Percentiles rank a stretch among this genome's conserved stretches.
Conservation (phyloP, 2,113 vertebrate genomes). For the Channa maculata region DNA sequence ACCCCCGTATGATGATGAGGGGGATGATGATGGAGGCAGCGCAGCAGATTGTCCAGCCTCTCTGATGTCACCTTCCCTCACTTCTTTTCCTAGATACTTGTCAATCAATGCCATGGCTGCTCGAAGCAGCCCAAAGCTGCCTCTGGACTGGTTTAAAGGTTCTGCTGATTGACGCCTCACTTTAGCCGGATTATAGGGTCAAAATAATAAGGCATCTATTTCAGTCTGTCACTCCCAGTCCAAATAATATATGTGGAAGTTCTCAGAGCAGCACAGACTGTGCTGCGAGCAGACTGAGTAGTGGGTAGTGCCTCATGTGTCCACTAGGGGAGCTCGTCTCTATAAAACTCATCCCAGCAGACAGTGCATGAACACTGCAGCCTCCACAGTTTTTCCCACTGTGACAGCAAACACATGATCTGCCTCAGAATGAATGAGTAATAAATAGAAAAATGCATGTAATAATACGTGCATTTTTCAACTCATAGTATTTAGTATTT, state of each 20-base stretch:
- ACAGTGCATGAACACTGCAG: not conserved
- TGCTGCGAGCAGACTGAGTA: constrained; percentile 1
- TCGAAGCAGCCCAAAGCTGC: constrained; percentile 7
- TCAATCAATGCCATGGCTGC: constrained; percentile 20
- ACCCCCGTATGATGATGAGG: not conserved
- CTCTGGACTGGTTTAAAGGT: constrained; percentile 34
- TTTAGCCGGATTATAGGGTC: constrained; percentile 56
- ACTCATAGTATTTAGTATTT: not conserved
- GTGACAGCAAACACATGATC: not conserved
- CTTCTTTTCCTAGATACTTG: constrained; percentile 5
- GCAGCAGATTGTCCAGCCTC: not conserved
- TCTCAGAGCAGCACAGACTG: constrained; percentile 19
- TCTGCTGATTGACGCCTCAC: constrained; percentile 47
- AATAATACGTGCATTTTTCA: not conserved
- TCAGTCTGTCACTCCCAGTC: constrained; percentile 25
- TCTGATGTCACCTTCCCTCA: constrained; percentile 2
- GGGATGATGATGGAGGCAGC: not conserved
- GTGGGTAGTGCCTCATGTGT: not conserved
- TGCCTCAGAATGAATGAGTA: not conserved
- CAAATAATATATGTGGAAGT: constrained; percentile 31
- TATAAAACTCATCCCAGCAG: constrained; percentile 44
- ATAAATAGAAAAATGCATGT: not conserved
- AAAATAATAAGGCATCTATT: constrained; percentile 33
- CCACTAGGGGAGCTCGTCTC: constrained; percentile 76
- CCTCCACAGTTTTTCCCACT: not conserved